Evolutionary conservation across 2,797 vertebrate species (phyloP).

Genomic region (Hydrolagus colliei): DNA sequence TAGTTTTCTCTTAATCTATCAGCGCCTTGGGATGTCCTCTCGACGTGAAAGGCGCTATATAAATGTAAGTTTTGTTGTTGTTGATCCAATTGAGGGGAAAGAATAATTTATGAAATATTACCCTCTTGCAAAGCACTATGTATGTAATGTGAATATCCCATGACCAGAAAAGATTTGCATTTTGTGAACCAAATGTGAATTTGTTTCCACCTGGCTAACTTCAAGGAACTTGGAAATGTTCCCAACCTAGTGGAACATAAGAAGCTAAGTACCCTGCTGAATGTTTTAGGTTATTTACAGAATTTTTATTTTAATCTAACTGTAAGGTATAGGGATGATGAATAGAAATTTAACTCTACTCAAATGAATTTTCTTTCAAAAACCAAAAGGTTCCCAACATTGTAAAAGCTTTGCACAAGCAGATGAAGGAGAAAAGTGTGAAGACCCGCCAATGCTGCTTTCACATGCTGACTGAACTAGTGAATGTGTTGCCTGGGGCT

Average conservation of each 20-base stretch:
- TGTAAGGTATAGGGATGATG: neutral
- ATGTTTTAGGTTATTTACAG: neutral
- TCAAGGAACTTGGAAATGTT: neutral
- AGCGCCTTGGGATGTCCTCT: too few species aligned
- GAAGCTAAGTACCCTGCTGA: neutral
- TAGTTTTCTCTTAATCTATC: constrained; percentile 16
- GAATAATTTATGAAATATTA: neutral
- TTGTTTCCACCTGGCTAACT: neutral
- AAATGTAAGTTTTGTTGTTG: too few species aligned
- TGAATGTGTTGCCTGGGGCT: constrained; percentile 90
- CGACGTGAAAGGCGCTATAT: too few species aligned
- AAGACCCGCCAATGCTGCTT: constrained; percentile 98
- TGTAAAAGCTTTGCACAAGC: constrained; percentile 94
- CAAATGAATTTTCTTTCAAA: constrained; percentile 36
- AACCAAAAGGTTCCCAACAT: constrained; percentile 84
- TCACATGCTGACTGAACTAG: constrained; percentile 97
- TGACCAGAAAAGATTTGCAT: neutral
- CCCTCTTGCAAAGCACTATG: neutral
- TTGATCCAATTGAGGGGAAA: neutral
- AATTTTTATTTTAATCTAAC: neutral
- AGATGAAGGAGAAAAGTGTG: constrained; percentile 98
- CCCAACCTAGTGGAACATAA: neutral
- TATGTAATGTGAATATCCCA: neutral
- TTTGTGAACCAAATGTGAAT: neutral
- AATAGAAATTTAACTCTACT: neutral